Evolutionary conservation across 2,797 vertebrate genomes (phyloP).

Genomic region (Lophotriccus pileatus): DNA sequence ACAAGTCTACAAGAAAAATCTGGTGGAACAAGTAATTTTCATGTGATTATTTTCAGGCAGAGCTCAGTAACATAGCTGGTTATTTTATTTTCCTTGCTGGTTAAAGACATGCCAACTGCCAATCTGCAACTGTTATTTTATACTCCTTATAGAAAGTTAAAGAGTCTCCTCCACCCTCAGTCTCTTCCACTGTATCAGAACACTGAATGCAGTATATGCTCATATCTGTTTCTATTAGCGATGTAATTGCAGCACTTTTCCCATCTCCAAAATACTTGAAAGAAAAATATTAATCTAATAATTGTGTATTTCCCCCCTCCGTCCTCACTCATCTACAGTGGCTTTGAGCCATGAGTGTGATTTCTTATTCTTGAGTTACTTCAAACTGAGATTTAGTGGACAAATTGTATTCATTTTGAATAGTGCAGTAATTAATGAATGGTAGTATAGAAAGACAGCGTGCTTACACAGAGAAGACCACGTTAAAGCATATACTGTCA

Average conservation of each 20-base stretch:
- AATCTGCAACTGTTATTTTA: background rate
- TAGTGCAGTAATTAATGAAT: background rate
- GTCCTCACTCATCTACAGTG: background rate
- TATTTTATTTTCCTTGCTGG: background rate
- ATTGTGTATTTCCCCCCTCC: background rate
- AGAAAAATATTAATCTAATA: background rate
- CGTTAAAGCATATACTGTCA: background rate
- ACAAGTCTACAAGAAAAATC: background rate
- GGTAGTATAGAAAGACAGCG: background rate
- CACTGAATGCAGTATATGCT: background rate
- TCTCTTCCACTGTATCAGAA: background rate
- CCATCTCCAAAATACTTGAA: background rate
- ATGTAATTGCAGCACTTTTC: background rate
- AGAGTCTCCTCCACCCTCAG: background rate
- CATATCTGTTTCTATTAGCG: background rate
- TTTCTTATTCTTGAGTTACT: background rate
- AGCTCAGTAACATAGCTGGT: background rate
- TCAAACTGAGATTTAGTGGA: background rate
- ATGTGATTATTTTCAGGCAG: background rate
- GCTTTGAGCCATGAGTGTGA: background rate
- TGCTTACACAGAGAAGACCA: background rate
- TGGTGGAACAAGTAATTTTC: background rate
- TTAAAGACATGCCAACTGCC: background rate
- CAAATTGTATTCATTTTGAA: background rate
- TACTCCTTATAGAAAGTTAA: background rate